Conservation (phyloP, 2,888 invertebrate species). For the Heliconius ismenius region DNA sequence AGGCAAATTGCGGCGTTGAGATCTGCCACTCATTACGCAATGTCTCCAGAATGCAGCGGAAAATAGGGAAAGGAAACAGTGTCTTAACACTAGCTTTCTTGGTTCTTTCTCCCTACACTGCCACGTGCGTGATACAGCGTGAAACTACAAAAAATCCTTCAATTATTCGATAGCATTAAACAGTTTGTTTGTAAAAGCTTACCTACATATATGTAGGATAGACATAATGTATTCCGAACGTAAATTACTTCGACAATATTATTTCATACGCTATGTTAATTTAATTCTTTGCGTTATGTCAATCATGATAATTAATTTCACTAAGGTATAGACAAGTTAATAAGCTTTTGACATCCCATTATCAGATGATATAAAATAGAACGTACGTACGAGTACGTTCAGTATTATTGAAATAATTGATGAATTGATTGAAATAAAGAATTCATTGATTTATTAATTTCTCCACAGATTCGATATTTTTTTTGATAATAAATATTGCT, state of each 20-base stretch:
- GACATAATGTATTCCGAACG: neutral
- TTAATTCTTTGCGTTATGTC: conserved; percentile 3
- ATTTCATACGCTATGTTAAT: neutral
- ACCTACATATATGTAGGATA: neutral
- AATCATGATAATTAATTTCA: conserved; percentile 22
- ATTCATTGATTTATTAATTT: neutral
- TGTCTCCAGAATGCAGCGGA: neutral
- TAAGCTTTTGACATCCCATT: conserved; percentile 19
- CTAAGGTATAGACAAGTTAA: conserved; percentile 13
- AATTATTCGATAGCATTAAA: neutral
- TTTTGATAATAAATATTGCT: neutral
- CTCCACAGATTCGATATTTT: neutral
- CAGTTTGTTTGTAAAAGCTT: neutral
- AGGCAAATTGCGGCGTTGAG: neutral
- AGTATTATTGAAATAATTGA: neutral
- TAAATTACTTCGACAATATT: neutral
- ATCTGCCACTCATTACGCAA: neutral
- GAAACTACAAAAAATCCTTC: neutral
- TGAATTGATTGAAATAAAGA: neutral
- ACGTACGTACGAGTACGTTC: too few species aligned
- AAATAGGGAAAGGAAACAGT: neutral
- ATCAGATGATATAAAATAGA: conserved; percentile 12
- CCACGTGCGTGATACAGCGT: neutral
- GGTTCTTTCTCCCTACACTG: neutral
- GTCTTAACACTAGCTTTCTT: neutral